Conservation (phyloP, 35 echinoderm and acorn worm species). For the Ophioderma brevispina region DNA sequence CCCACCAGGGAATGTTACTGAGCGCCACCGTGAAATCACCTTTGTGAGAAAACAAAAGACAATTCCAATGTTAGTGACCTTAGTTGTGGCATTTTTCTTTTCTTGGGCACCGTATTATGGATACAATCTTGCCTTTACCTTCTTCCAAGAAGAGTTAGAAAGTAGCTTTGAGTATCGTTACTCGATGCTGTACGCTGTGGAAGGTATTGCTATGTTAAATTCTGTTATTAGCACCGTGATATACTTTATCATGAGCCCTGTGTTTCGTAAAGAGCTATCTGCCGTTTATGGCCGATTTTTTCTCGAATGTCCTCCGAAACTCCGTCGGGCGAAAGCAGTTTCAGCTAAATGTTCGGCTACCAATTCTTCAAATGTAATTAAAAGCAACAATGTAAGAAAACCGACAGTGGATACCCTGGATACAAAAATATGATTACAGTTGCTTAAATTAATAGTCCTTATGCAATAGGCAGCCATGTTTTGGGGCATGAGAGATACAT, state of each 20-base stretch:
- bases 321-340: slow-evolving; percentile 15
- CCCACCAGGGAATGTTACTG: slow-evolving; percentile 79
- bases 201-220: slow-evolving; percentile 94
- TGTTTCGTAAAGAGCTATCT: slow-evolving; percentile 85
- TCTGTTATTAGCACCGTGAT: slow-evolving; percentile 88
- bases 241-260: slow-evolving; percentile 83
- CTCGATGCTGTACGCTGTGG: slow-evolving; percentile 61
- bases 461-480: too few species aligned
- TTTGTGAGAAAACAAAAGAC: slow-evolving; percentile 90
- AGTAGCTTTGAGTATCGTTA: slow-evolving; percentile 21
- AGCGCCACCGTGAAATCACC: slow-evolving; percentile 81
- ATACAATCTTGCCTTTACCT: slow-evolving; percentile 70
- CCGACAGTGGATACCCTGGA: slow-evolving; percentile 71
- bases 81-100: slow-evolving; percentile 92
- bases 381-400: slow-evolving; percentile 57
- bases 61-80: slow-evolving; percentile 90
- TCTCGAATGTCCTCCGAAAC: slow-evolving; percentile 3
- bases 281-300: slow-evolving; percentile 31
- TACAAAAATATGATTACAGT: slow-evolving; percentile 67
- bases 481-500: too few species aligned
- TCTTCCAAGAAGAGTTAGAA: slow-evolving; percentile 49
- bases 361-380: slow-evolving; percentile 57
- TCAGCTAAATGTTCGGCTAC: slow-evolving; percentile 3
- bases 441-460: too few species aligned
- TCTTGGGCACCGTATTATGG: slow-evolving; percentile 92